Base-by-base conservation (phyloP, 2,888 invertebrate species). In the Exephanes ischioxanthus region DNA sequence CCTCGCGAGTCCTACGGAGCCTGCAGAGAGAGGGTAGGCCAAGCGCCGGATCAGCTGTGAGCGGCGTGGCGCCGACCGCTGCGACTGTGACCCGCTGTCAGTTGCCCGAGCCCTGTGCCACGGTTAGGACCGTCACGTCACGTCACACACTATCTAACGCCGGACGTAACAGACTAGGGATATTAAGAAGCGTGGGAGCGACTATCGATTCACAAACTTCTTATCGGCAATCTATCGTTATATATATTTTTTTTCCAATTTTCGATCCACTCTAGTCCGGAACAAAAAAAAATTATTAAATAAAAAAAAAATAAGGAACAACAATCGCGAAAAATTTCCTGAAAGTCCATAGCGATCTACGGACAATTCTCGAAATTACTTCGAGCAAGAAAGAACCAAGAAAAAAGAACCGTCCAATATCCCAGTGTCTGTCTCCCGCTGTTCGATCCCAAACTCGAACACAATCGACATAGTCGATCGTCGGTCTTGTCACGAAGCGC, bases 21-120 rank as follows among this genome's bases (percentile, higher is more conserved):
- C 37, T 55, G 70, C 80, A 86, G 88, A 86, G 88, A 87, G 87
- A 88, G 88, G 89, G 89, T 85, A 88, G 75, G 70, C 83, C 78
- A 68, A 87, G 85, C 83, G 88, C 84, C 87, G 86, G 91, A 92
- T 92, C 92, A 92, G 92, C 92, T 91, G 92, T 91, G 91, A 90
- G 91, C 90, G 91, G 91, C 91, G 90, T 90, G 91, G 92, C 91
- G 90, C 92, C 90, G 90, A 88, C 89, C 90, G 89, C 84, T 70
- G 63, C 90, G 91, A 88, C 91, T 92, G 90, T 92, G 92, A 92
- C 91, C 93, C 91, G 93, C 92, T 94, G 94, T 94, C 94, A 94
- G 94, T 94, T 93, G 94, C 93, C 93, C 91, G 93, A 93, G 94
- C 94, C 93, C 93, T 92, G 94, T 92, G 94, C 94, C 91, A 92